phyloP scores from a whole-genome alignment of 2,797 vertebrate species.

The Xenops minutus region DNA sequence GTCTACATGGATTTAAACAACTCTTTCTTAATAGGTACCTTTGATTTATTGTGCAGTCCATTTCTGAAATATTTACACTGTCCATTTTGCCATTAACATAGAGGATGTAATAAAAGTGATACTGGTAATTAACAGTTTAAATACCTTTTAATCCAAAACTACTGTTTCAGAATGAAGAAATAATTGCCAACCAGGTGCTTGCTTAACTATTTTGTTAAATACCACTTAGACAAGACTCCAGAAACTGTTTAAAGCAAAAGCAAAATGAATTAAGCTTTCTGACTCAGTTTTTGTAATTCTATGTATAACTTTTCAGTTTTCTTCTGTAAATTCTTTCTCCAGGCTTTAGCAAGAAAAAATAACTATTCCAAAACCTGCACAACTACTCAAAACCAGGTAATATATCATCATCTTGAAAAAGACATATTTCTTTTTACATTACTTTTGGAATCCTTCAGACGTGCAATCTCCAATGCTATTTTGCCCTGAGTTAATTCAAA shows the following conservation, averaged over 20 bases:
- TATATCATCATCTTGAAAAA: not conserved
- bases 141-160: not conserved
- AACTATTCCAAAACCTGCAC: not conserved
- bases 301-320: not conserved
- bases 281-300: not conserved
- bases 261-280: not conserved
- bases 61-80: conserved; percentile 22
- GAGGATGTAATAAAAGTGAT: not conserved
- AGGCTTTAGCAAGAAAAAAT: not conserved
- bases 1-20: not conserved
- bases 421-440: not conserved
- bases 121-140: not conserved
- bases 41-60: not conserved
- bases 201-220: not conserved
- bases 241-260: not conserved
- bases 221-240: not conserved
- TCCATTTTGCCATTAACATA: not conserved
- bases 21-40: not conserved
- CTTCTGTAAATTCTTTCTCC: not conserved
- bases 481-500: not conserved
- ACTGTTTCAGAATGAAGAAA: not conserved
- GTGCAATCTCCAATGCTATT: not conserved
- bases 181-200: not conserved
- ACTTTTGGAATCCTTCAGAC: not conserved
- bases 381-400: not conserved